These are phyloP conservation scores for Rana temporaria DNA, from an alignment of 2,113 vertebrate genomes.

Conservation along the genomic window DNA sequence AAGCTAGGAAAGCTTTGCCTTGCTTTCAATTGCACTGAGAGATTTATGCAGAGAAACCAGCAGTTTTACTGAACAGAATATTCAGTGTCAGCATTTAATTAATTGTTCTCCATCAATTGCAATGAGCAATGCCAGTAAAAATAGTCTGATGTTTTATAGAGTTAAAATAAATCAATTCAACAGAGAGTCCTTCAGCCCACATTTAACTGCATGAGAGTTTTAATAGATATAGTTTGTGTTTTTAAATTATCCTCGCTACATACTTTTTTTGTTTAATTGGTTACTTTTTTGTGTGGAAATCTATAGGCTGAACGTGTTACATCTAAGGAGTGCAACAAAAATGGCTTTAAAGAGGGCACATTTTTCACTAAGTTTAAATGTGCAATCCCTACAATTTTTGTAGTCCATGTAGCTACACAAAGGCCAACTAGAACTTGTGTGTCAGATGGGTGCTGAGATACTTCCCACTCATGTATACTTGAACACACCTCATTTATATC, in stretches of 20 bases:
- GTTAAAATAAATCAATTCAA: slow-evolving; percentile 49
- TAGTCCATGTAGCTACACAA: too few relatives aligned
- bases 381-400: too few relatives aligned
- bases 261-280: slow-evolving; percentile 28
- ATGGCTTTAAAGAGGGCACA: too few relatives aligned
- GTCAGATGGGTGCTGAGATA: too few relatives aligned
- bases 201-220: slow-evolving; percentile 37
- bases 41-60: slow-evolving; percentile 55
- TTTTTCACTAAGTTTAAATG: too few relatives aligned
- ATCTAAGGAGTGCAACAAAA: too few relatives aligned
- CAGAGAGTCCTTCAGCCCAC: slow-evolving; percentile 34
- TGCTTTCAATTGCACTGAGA: slow-evolving; percentile 44
- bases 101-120: slow-evolving; percentile 58
- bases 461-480: too few relatives aligned
- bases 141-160: slow-evolving; percentile 52
- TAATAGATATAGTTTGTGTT: slow-evolving; percentile 28
- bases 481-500: too few relatives aligned
- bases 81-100: slow-evolving; percentile 58
- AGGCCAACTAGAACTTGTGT: too few relatives aligned
- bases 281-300: too few relatives aligned
- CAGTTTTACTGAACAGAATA: slow-evolving; percentile 56
- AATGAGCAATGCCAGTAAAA: slow-evolving; percentile 58
- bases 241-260: neutral
- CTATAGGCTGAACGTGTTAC: too few relatives aligned
- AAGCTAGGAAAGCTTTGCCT: slow-evolving; percentile 35